A percentile compares a stretch with the other conserved stretches of the same genome.
These are phyloP conservation scores for Eleutherodactylus coqui DNA, from an alignment of 2,797 vertebrate genomes.

Conservation along the genomic window DNA sequence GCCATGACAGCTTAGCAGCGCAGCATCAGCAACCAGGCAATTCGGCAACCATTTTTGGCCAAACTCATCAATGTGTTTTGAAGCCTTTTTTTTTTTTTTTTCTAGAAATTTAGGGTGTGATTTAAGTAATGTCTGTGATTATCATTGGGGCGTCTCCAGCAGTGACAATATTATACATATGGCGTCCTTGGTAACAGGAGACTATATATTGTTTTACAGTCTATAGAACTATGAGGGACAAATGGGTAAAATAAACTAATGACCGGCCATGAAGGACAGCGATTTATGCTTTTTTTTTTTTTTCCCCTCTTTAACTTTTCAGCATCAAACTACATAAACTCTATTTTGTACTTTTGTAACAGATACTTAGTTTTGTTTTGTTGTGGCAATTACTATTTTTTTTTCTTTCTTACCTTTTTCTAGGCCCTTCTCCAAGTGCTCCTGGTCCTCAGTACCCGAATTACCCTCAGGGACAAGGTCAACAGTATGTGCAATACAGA, in stretches of 20 bases:
- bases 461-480: constrained; percentile 96
- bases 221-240: background rate
- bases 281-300: background rate
- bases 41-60: no score
- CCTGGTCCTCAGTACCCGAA: constrained; percentile 94
- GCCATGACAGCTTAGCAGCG: no score
- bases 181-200: no score
- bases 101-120: no score
- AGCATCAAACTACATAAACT: background rate
- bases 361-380: background rate
- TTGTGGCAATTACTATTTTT: background rate
- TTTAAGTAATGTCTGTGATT: no score
- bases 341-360: background rate
- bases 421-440: constrained; percentile 90
- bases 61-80: no score
- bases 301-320: no score
- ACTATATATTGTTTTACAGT: no score
- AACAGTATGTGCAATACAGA: constrained; percentile 94
- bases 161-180: no score
- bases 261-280: background rate
- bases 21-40: no score
- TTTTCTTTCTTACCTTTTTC: background rate
- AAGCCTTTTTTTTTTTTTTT: no score
- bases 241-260: background rate
- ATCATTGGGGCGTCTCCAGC: no score